Base-by-base conservation (phyloP, 2,888 invertebrate species). In the Clistopyga incitator region DNA sequence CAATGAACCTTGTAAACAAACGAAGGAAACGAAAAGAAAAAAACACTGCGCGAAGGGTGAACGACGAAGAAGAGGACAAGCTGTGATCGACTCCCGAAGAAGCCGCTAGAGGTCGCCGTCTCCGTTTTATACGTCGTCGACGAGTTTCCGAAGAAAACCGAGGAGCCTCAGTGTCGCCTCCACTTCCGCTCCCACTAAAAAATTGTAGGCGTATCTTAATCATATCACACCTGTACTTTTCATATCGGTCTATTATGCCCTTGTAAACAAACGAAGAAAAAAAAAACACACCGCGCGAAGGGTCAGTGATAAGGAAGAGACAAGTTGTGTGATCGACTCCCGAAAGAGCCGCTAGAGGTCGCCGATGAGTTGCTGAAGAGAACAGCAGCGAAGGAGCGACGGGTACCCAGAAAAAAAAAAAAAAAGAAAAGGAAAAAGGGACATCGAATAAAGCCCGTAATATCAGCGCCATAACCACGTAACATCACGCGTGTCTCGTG, bases 401-500 rank as follows among this genome's bases (percentile, higher is more conserved):
- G 61, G 42, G 20, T 70, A 29, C 64, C 50, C 13, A 1, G 38
- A 50, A 47, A 11, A 61, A 42, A 25, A 13, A 25, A 25, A 47
- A 34, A 38, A 71, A 34, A 64, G n/a, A n/a, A 8, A n/a, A 61
- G 20, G 29, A 29, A 13, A 59, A 64, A 10, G 50, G 34, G 25
- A 68, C 59, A 54, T 20, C 68, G 68, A 72, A 59, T 45, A 54
- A 56, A n/a, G 45, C 0, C 61, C 25, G 45, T 70, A 47, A 81
- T 50, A 47, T 56, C 56, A 15, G 20, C 42, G 42, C 45, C 38
- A n/a, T 71, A 56, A 71, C 18, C 23, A 34, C 29, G 47, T 78
- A 72, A 72, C 74, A 78, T 74, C 78, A 52, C 42, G 81, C 72
- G 56, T 45, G 59, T 29, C 59, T 77, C 59, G 72, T 52, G 13